Base-by-base conservation (phyloP, 2,888 invertebrate genomes). In the Harpagoxenus sublaevis region DNA sequence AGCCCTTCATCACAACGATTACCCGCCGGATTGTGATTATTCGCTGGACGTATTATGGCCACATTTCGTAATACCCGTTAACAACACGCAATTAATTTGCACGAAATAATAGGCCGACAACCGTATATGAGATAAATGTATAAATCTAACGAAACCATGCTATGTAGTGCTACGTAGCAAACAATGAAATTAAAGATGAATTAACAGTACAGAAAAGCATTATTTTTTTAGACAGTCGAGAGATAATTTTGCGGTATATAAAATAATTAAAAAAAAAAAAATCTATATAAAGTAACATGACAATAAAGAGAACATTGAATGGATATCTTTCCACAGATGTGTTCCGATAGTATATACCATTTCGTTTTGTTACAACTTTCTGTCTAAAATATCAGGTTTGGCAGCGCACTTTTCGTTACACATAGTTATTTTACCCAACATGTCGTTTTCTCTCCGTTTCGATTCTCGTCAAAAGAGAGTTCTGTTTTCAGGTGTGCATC, bases 1-100 rank as follows among this genome's bases (percentile, higher is more conserved):
- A 88, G 85, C 90, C 90, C 71, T 68, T 48, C 89, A 91, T 92
- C 90, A 90, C 51, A 85, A 81, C 89, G 89, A 92, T 92, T 92
- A 90, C 86, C 89, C 88, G 86, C 53, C 83, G 79, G 87, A 83
- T 89, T 89, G 88, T 91, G 90, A 92, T 92, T 92, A 91, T 45
- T 60, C 68, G 71, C 71, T n/a, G 60, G 23, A 48, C 60, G 71
- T 60, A 79, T 79, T 81, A 81, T 51, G 60, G 39, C 79, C n/a
- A 79, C 60, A 70, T 71, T 60, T 81, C 48, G 60, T 60, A 60
- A 73, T 62, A 23, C 28, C 48, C 71, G 60, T 70, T 66, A 68
- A 83, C 51, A 39, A n/a, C n/a, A n/a, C n/a, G n/a, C n/a, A n/a
- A 90, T 90, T 89, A 90, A 89, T 90, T 85, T 62, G 53, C 77